phyloP scores from a whole-genome alignment of 2,888 invertebrate species.

The Cenopis cana region DNA sequence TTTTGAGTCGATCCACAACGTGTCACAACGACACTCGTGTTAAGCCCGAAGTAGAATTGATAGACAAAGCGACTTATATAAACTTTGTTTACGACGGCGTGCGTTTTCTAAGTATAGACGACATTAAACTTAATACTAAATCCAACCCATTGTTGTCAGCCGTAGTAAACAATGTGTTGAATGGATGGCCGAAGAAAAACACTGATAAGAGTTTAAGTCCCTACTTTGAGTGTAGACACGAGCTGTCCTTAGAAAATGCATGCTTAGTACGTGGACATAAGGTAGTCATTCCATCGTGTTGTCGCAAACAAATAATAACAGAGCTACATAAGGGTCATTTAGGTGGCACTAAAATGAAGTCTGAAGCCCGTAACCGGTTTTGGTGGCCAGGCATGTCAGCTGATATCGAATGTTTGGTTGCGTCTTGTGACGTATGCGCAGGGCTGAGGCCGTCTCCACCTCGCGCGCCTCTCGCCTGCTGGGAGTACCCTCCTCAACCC shows the following conservation, averaged over 20 bases:
- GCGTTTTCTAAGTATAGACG: neutral
- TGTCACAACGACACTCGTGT: neutral
- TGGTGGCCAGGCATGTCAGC: too few relatives aligned
- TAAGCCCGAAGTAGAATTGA: neutral
- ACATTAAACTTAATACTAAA: neutral
- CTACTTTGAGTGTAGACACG: neutral
- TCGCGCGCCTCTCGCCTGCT: slow-evolving; percentile 4
- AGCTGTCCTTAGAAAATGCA: neutral
- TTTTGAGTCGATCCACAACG: neutral
- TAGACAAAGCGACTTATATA: neutral
- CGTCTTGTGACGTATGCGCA: neutral
- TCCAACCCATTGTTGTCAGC: neutral
- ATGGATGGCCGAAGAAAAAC: neutral
- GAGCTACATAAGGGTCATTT: slow-evolving; percentile 16
- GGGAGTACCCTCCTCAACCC: slow-evolving; percentile 3
- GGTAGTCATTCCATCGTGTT: neutral
- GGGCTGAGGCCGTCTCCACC: neutral
- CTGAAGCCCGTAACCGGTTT: neutral
- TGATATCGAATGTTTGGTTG: neutral
- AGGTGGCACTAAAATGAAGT: slow-evolving; percentile 12
- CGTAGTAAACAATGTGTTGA: neutral
- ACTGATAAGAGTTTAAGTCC: neutral
- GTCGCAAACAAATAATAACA: neutral
- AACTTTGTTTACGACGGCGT: neutral
- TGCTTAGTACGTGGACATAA: neutral